Percentiles rank a stretch among this genome's conserved stretches.
These are phyloP conservation scores for Cyanocitta stelleri DNA, from an alignment of 2,113 vertebrate genomes.

Conservation along the genomic window DNA sequence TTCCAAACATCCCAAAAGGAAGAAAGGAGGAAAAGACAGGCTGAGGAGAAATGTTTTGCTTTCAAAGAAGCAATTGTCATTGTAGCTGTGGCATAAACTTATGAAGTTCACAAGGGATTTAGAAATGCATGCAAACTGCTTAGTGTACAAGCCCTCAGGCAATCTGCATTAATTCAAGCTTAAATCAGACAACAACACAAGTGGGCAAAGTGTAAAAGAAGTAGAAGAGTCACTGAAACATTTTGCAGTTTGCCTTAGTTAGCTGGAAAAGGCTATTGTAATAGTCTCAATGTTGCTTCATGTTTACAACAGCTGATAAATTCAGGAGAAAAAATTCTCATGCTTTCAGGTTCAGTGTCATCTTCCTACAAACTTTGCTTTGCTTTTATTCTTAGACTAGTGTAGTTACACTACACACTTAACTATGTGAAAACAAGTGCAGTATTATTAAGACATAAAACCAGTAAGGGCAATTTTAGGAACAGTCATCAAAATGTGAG, in stretches of 20 bases:
- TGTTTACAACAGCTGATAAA: conserved; percentile 19
- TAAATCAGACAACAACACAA: conserved; percentile 19
- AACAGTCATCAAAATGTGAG: not conserved
- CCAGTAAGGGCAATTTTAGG: not conserved
- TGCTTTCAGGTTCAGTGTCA: not conserved
- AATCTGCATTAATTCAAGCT: conserved; percentile 19
- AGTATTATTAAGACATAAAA: not conserved
- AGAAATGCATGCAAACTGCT: conserved; percentile 37
- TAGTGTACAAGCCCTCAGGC: conserved; percentile 33
- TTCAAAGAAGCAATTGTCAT: conserved; percentile 9
- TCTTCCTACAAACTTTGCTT: not conserved
- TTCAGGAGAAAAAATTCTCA: not conserved
- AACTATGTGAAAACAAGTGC: not conserved
- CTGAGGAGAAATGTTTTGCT: not conserved
- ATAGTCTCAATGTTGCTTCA: not conserved
- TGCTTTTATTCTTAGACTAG: not conserved
- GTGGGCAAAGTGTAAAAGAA: conserved; percentile 29
- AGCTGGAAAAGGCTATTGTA: conserved; percentile 32
- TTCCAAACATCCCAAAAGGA: not conserved
- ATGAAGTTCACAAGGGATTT: conserved; percentile 22
- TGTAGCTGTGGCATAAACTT: not conserved
- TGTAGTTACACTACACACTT: not conserved
- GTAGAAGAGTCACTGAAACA: conserved; percentile 28
- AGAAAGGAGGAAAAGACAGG: not conserved
- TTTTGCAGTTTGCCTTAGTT: conserved; percentile 16